Conservation (phyloP, 2,113 vertebrate genomes). For the Cnemophilus loriae region DNA sequence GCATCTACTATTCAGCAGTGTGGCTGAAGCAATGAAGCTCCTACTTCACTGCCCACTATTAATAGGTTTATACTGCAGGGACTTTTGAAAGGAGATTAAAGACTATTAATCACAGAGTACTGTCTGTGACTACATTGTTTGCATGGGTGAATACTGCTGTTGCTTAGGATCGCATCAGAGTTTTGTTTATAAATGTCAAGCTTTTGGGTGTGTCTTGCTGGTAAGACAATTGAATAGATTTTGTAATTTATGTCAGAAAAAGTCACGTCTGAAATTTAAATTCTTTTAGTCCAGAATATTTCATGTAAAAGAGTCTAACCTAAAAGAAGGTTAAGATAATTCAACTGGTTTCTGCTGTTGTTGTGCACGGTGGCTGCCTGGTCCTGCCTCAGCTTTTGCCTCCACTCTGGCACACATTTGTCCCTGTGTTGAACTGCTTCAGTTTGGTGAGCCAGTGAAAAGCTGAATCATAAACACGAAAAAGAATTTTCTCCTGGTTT, state of each 20-base stretch:
- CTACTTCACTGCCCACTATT: not conserved
- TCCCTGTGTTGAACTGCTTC: not conserved
- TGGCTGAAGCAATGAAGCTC: not conserved
- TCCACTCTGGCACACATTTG: not conserved
- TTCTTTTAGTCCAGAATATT: not conserved
- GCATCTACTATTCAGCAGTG: not conserved
- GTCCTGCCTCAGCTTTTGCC: not conserved
- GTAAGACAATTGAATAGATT: not conserved
- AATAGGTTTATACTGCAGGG: slow-evolving; percentile 5
- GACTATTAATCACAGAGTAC: slow-evolving; percentile 17
- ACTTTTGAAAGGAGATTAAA: slow-evolving; percentile 21
- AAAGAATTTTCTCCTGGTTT: not conserved
- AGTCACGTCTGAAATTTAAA: not conserved
- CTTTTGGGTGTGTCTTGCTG: not conserved
- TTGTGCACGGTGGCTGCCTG: not conserved
- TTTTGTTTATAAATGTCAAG: not conserved
- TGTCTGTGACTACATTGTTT: not conserved
- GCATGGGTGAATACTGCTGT: not conserved
- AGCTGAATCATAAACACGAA: not conserved
- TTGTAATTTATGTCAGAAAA: not conserved
- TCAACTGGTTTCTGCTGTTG: not conserved
- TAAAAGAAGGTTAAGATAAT: not conserved
- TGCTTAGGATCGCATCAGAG: not conserved
- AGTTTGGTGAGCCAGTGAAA: not conserved
- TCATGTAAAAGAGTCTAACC: not conserved